Evolutionary conservation across 2,888 invertebrate genomes (phyloP).

Genomic region (Auanema sp.): DNA sequence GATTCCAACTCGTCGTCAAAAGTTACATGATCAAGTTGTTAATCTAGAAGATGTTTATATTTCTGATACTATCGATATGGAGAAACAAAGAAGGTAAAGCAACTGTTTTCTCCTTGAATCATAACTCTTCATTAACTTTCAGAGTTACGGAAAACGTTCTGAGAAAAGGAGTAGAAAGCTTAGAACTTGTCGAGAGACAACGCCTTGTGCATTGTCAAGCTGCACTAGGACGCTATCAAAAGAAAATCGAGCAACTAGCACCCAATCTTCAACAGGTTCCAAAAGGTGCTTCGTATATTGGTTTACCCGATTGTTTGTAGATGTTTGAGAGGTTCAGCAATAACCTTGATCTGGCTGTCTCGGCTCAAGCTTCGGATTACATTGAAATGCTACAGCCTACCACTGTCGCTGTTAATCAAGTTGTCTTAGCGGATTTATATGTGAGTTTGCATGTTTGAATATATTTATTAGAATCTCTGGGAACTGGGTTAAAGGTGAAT

Average conservation of each 20-base stretch:
- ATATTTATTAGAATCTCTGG: background rate
- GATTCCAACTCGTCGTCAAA: constrained; percentile 32
- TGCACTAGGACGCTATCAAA: constrained; percentile 48
- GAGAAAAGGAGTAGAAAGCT: constrained; percentile 45
- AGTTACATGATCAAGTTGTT: constrained; percentile 38
- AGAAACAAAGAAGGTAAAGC: constrained; percentile 46
- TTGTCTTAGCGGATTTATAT: constrained; percentile 30
- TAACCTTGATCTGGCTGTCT: constrained; percentile 43
- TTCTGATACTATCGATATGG: constrained; percentile 46
- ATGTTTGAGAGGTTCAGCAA: constrained; percentile 49
- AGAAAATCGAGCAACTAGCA: constrained; percentile 49
- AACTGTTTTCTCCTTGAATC: constrained; percentile 1
- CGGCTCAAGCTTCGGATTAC: constrained; percentile 35
- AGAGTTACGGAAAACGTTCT: constrained; percentile 44
- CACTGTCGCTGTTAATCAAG: constrained; percentile 40
- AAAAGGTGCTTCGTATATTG: background rate
- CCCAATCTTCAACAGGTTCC: constrained; percentile 44
- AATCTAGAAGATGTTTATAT: constrained; percentile 44
- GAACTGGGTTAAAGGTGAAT: background rate
- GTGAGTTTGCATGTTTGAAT: constrained; percentile 23
- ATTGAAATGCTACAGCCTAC: constrained; percentile 44
- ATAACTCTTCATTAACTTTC: constrained; percentile 5
- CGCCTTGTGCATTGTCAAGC: constrained; percentile 50
- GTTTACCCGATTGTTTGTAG: constrained; percentile 17
- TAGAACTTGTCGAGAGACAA: constrained; percentile 52